Evolutionary conservation across 2,797 vertebrate species (phyloP).

Genomic region (Paedocypris micromegethes): DNA sequence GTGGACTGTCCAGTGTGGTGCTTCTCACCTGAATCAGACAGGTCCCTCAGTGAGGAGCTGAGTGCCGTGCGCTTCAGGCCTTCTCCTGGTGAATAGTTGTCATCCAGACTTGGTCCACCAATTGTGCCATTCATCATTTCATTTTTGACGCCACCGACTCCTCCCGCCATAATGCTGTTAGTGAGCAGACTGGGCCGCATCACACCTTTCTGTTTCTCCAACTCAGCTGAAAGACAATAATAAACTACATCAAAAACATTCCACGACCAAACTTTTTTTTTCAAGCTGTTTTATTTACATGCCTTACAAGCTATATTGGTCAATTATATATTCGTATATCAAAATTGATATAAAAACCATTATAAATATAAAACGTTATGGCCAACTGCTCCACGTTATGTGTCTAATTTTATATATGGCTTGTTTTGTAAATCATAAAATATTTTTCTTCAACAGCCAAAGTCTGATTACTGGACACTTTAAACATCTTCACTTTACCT

Average conservation of each 20-base stretch:
- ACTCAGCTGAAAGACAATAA: conserved; percentile 69
- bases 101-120: conserved; percentile 81
- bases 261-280: too few relatives aligned
- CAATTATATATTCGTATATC: too few relatives aligned
- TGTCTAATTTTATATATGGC: too few relatives aligned
- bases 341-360: not conserved
- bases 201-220: conserved; percentile 91
- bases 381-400: too few relatives aligned
- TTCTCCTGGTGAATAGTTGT: conserved; percentile 81
- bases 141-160: conserved; percentile 59
- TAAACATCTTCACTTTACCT: too few relatives aligned
- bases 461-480: too few relatives aligned
- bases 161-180: conserved; percentile 46
- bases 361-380: not conserved
- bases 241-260: too few relatives aligned
- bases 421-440: too few relatives aligned
- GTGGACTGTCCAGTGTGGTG: too few relatives aligned
- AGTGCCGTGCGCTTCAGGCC: conserved; percentile 87
- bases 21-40: conserved; percentile 80
- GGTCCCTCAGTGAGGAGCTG: conserved; percentile 87
- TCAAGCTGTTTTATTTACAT: too few relatives aligned
- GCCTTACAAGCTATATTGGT: too few relatives aligned
- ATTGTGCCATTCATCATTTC: conserved; percentile 81
- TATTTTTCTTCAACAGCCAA: too few relatives aligned
- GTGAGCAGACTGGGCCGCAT: conserved; percentile 73